Percentiles rank a stretch among this genome's conserved stretches.
Evolutionary conservation across 2,888 invertebrate genomes (phyloP).

Genomic region (Drosophila austrosaltans): DNA sequence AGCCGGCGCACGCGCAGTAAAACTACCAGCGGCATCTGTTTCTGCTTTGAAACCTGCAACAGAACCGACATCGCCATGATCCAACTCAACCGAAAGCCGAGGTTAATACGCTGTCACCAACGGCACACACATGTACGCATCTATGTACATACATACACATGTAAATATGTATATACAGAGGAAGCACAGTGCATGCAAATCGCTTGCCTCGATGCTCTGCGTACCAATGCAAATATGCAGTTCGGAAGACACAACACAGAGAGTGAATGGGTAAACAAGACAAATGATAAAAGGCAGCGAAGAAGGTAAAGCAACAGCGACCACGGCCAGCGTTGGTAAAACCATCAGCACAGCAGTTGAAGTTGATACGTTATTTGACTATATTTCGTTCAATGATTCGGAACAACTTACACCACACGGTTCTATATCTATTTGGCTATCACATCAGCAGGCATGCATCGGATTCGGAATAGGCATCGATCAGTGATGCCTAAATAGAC

Average conservation of each 20-base stretch:
- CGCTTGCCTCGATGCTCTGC: constrained; percentile 26
- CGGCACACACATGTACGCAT: constrained; percentile 48
- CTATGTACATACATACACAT: too few relatives aligned
- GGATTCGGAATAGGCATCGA: constrained; percentile 21
- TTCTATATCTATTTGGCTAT: constrained; percentile 52
- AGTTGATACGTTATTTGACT: constrained; percentile 63
- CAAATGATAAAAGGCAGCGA: constrained; percentile 70
- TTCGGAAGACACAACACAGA: constrained; percentile 46
- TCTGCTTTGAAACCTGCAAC: constrained; percentile 47
- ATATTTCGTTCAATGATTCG: constrained; percentile 74
- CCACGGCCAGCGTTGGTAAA: constrained; percentile 40
- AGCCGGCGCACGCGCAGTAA: constrained; percentile 78
- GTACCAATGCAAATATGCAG: constrained; percentile 38
- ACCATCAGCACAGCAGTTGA: constrained; percentile 31
- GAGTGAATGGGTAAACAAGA: constrained; percentile 68
- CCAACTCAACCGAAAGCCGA: constrained; percentile 35
- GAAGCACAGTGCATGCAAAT: constrained; percentile 72
- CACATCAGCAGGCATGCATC: constrained; percentile 28
- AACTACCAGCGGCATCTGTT: constrained; percentile 73
- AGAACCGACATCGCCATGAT: constrained; percentile 13
- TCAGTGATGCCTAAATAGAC: constrained; percentile 49
- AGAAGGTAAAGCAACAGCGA: constrained; percentile 58
- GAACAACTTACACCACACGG: constrained; percentile 52
- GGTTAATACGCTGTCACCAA: constrained; percentile 55
- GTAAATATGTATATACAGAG: constrained; percentile 15